phyloP scores from a whole-genome alignment of 2,113 vertebrate species.

The Rhabdornis inornatus region DNA sequence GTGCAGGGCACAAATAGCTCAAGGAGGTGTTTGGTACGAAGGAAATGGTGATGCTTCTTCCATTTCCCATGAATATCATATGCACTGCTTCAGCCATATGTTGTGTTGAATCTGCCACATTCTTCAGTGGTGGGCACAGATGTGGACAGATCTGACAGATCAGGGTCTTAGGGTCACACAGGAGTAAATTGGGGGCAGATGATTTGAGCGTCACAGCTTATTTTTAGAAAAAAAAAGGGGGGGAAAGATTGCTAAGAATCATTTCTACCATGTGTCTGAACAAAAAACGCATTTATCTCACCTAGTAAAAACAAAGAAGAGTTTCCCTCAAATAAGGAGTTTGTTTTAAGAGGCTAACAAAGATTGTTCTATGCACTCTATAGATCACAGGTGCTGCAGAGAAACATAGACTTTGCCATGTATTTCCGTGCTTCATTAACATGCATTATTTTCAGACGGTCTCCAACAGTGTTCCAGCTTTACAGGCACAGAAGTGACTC shows the following conservation, averaged over 20 bases:
- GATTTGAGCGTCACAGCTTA: slow-evolving; percentile 81
- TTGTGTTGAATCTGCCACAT: slow-evolving; percentile 67
- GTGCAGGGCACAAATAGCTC: slow-evolving; percentile 59
- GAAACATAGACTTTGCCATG: not conserved
- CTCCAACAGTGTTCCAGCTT: not conserved
- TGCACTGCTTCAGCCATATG: slow-evolving; percentile 74
- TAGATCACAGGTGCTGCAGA: slow-evolving; percentile 28
- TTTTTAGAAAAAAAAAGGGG: slow-evolving; percentile 67
- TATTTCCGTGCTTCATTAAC: not conserved
- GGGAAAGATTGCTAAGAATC: slow-evolving; percentile 54
- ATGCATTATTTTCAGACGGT: not conserved
- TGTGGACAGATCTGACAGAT: slow-evolving; percentile 79
- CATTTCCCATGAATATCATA: slow-evolving; percentile 77
- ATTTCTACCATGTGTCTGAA: slow-evolving; percentile 69
- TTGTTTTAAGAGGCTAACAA: slow-evolving; percentile 25
- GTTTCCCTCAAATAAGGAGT: slow-evolving; percentile 14
- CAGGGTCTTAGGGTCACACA: slow-evolving; percentile 86
- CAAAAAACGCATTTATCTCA: slow-evolving; percentile 58
- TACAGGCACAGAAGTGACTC: not conserved
- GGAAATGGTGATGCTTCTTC: slow-evolving; percentile 67
- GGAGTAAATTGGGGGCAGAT: slow-evolving; percentile 98
- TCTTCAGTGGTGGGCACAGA: slow-evolving; percentile 78
- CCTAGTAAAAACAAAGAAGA: slow-evolving; percentile 41
- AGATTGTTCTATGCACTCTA: slow-evolving; percentile 17
- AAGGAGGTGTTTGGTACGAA: slow-evolving; percentile 66